phyloP scores from a whole-genome alignment of 2,888 invertebrate species.

The Diaperis boleti region DNA sequence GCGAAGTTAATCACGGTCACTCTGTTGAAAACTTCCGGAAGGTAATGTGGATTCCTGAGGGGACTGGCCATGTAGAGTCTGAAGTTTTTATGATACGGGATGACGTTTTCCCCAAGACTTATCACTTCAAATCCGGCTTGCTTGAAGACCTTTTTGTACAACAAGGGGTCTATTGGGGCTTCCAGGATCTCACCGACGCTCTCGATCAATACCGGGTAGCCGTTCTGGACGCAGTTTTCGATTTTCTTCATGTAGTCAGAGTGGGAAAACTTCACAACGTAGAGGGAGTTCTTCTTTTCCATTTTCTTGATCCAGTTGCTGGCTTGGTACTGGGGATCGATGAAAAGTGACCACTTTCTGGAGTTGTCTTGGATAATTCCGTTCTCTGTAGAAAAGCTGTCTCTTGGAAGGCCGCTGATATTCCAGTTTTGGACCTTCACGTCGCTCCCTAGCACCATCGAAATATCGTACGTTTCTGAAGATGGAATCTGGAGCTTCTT shows the following conservation, averaged over 20 bases:
- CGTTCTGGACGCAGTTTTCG: slow-evolving; percentile 81
- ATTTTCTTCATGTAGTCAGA: slow-evolving; percentile 81
- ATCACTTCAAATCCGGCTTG: slow-evolving; percentile 82
- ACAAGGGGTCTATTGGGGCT: slow-evolving; percentile 81
- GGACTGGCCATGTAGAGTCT: slow-evolving; percentile 86
- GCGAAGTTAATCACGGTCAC: slow-evolving; percentile 88
- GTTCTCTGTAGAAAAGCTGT: slow-evolving; percentile 87
- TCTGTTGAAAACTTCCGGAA: slow-evolving; percentile 87
- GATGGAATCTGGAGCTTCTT: slow-evolving; percentile 80
- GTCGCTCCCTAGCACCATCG: slow-evolving; percentile 83
- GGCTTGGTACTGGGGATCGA: slow-evolving; percentile 89
- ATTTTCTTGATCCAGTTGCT: slow-evolving; percentile 88
- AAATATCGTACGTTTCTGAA: slow-evolving; percentile 79
- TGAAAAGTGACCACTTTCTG: slow-evolving; percentile 82
- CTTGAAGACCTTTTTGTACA: slow-evolving; percentile 80
- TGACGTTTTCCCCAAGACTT: slow-evolving; percentile 81
- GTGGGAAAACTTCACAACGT: slow-evolving; percentile 81
- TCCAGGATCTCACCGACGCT: slow-evolving; percentile 83
- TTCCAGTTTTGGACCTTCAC: slow-evolving; percentile 91
- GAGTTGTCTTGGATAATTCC: slow-evolving; percentile 86
- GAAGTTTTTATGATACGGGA: slow-evolving; percentile 82
- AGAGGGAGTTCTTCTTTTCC: slow-evolving; percentile 79
- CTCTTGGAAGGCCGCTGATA: slow-evolving; percentile 83
- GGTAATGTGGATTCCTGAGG: slow-evolving; percentile 85
- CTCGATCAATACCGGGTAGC: slow-evolving; percentile 83